Conservation (phyloP, 2,113 vertebrate species). For the Psammodynastes pulverulentus region DNA sequence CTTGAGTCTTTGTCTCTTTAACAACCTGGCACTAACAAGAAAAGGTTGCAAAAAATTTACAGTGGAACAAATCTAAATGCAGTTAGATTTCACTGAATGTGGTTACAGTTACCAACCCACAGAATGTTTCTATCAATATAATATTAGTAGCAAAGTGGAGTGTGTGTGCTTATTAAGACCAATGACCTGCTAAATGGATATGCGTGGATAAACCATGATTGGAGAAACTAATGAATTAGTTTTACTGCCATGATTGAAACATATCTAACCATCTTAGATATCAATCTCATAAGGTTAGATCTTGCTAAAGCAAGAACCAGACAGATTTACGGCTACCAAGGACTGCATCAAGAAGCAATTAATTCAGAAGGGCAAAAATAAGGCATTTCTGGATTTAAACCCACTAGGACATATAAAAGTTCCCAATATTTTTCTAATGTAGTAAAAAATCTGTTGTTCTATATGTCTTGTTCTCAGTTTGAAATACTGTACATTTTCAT, state of each 20-base stretch:
- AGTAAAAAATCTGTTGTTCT: neutral
- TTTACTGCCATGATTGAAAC: neutral
- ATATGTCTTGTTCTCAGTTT: neutral
- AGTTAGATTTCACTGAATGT: neutral
- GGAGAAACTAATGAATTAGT: neutral
- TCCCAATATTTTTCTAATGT: neutral
- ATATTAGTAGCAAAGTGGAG: neutral
- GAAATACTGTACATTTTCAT: neutral
- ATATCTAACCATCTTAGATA: neutral
- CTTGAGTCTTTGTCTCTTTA: neutral
- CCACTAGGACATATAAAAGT: too few species aligned
- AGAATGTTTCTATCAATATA: neutral
- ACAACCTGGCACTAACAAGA: neutral
- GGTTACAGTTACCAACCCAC: neutral
- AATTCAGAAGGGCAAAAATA: neutral
- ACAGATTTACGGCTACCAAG: neutral
- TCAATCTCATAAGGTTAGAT: neutral
- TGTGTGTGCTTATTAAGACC: neutral
- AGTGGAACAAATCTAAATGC: neutral
- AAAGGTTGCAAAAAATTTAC: neutral
- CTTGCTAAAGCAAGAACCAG: neutral
- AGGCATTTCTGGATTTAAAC: neutral
- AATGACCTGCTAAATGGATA: neutral
- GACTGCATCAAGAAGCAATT: neutral
- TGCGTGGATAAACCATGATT: neutral